Evolutionary conservation across 2,797 vertebrate species (phyloP).

Genomic region (Sebastes itinus): DNA sequence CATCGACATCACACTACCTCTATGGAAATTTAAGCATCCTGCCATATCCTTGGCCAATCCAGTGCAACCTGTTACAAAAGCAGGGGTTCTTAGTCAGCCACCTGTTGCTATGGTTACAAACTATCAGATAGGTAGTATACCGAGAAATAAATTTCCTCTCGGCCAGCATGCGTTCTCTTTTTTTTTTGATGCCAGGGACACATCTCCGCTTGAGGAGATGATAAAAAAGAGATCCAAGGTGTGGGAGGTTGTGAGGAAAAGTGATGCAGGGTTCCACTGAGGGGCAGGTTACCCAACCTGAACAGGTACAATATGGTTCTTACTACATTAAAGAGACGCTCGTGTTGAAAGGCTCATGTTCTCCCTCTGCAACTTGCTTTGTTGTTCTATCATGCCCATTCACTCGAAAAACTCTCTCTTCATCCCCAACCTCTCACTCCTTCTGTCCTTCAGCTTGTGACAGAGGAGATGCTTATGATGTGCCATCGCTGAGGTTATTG

Average conservation of each 20-base stretch:
- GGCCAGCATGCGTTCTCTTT: conserved; percentile 26
- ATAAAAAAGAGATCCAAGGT: conserved; percentile 56
- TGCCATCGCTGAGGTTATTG: conserved; percentile 20
- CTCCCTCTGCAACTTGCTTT: conserved; percentile 6
- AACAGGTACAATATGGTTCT: conserved; percentile 14
- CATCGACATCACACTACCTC: conserved; percentile 7
- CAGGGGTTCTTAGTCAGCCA: conserved; percentile 45
- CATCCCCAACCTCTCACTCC: neutral
- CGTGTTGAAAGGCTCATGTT: conserved; percentile 18
- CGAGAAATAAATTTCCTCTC: conserved; percentile 54
- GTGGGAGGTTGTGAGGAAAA: conserved; percentile 45
- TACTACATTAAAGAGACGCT: conserved; percentile 33
- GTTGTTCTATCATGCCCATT: conserved; percentile 12
- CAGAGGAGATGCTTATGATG: conserved; percentile 14
- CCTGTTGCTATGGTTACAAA: conserved; percentile 76
- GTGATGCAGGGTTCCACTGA: conserved; percentile 17
- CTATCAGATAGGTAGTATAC: conserved; percentile 52
- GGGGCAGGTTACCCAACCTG: conserved; percentile 37
- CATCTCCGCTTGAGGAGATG: conserved; percentile 45
- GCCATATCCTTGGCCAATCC: conserved; percentile 17
- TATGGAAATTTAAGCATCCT: conserved; percentile 32
- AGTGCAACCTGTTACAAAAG: conserved; percentile 52
- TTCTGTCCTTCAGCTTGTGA: conserved; percentile 15
- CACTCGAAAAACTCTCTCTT: conserved; percentile 10
- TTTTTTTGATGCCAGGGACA: conserved; percentile 47